phyloP scores from a whole-genome alignment of 2,888 invertebrate species.

The Athripsodes cinereus region DNA sequence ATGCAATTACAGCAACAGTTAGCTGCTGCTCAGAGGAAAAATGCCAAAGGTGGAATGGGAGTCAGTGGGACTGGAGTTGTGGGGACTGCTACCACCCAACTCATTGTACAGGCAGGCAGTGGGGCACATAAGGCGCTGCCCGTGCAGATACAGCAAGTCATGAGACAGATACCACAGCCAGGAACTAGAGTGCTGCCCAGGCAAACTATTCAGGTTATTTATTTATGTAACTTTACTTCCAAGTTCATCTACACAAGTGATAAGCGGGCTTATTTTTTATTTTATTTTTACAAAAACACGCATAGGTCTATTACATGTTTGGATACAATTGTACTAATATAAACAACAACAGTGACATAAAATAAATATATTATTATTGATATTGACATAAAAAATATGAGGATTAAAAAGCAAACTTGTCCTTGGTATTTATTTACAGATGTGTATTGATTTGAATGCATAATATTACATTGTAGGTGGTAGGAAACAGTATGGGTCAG shows the following conservation, averaged over 20 bases:
- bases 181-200: constrained; percentile 23
- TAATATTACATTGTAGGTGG: constrained; percentile 22
- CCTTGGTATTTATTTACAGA: neutral
- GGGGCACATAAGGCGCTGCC: constrained; percentile 32
- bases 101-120: constrained; percentile 66
- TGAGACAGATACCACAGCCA: constrained; percentile 46
- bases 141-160: constrained; percentile 66
- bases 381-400: no score
- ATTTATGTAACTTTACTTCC: no score
- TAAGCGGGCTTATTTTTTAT: no score
- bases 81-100: constrained; percentile 43
- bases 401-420: neutral
- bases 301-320: no score
- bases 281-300: no score
- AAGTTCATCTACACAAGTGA: no score
- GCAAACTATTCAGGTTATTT: constrained; percentile 27
- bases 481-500: constrained; percentile 23
- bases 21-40: constrained; percentile 51
- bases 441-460: no score
- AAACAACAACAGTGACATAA: no score
- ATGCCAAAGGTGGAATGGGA: constrained; percentile 43
- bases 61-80: constrained; percentile 42
- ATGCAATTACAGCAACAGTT: constrained; percentile 55
- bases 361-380: no score
- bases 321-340: no score